Evolutionary conservation across 2,797 vertebrate genomes (phyloP), one percentile per base, ranked within the genome.

Genomic region (Nannoperca obscura): DNA sequence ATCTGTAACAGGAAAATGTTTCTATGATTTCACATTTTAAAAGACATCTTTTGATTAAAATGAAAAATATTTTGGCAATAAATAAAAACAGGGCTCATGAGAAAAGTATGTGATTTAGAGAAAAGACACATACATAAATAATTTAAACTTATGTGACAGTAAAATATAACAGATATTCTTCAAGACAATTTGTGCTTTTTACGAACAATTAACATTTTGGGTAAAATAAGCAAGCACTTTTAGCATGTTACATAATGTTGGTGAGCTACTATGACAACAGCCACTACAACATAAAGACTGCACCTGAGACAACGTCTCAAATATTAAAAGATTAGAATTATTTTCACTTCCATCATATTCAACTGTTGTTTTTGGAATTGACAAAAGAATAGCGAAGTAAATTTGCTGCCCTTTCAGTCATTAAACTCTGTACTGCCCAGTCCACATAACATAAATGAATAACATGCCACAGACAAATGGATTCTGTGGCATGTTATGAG

Each of bases 231-330:
- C 0, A 15, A 40, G 4, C n/a, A 9, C 58, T 58, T 32, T 46
- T 7, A n/a, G 4, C 73, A 53, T 24, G 68, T 80, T 69, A 34
- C 17, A 57, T 63, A 62, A 50, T 47, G 70, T 62, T 34, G 19
- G n/a, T 46, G 42, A 52, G 63, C 20, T 36, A 27, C 57, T 15
- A 10, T 71, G 58, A 77, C 36, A 55, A 73, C 38, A 40, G 40
- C 12, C 46, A 58, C 32, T 40, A 38, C 22, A 72, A 32, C 34
- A 44, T 30, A 9, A 52, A 22, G 55, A n/a, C 7, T 27, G 62
- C 66, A 60, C n/a, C 47, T 47, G 30, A 60, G 52, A 27, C 7
- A 17, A 57, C 2, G 0, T 40, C 13, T 7, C 24, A 4, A 27
- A 24, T 30, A 38, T 2, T 44, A 7, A n/a, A n/a, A 20, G 22